phyloP scores from a whole-genome alignment of 2,113 vertebrate species.

The Elgaria multicarinata region DNA sequence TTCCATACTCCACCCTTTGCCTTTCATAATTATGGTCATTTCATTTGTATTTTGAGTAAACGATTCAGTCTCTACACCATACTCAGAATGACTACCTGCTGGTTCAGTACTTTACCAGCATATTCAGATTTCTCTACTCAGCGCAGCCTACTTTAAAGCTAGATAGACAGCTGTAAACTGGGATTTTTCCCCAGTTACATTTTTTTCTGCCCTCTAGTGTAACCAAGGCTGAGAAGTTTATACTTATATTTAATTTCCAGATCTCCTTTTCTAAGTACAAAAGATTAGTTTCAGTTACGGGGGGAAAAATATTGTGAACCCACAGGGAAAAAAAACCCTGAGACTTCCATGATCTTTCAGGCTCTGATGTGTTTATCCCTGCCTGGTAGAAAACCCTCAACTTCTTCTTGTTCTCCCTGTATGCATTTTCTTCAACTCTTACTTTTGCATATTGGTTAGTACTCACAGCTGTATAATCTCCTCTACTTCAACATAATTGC shows the following conservation, averaged over 20 bases:
- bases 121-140: neutral
- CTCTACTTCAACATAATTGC: constrained; percentile 55
- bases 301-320: constrained; percentile 34
- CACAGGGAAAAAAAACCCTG: neutral
- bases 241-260: neutral
- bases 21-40: no score
- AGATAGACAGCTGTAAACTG: neutral
- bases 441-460: constrained; percentile 35
- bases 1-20: no score
- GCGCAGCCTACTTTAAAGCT: neutral
- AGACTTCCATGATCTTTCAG: neutral
- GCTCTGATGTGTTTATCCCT: neutral
- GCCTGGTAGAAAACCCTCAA: neutral
- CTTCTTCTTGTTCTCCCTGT: constrained; percentile 28
- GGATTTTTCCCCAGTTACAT: neutral
- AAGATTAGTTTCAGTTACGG: rapidly evolving
- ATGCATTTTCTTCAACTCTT: constrained; percentile 37
- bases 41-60: no score
- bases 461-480: constrained; percentile 63
- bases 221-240: neutral
- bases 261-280: neutral
- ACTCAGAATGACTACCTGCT: neutral
- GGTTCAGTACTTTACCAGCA: neutral
- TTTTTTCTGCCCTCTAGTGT: neutral
- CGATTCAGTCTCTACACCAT: no score